Base-by-base conservation (phyloP, 2,797 vertebrate species). In the Neoniphon sammara region DNA sequence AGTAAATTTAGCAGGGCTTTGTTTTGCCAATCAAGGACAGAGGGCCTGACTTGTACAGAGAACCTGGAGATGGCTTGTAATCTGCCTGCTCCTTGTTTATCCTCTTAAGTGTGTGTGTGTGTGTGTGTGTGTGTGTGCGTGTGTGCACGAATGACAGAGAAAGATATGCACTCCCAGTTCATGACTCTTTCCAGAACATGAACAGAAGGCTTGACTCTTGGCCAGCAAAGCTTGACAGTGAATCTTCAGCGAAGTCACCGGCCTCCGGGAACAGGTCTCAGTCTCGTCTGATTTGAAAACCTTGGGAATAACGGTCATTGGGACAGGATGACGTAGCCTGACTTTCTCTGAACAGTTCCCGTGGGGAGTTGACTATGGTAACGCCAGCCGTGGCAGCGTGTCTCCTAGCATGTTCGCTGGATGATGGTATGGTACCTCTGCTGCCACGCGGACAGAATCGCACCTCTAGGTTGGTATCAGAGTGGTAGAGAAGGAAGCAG, bases 391-490 rank as follows among this genome's bases (percentile, higher is more conserved):
- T 79, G 64, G 66, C 84, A 63, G 30, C 78, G 68, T 42, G 46
- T 68, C 70, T 30, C 73, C 80, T 87, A 95, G 90, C 92, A 95
- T 95, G 94, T 90, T 86, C 53, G 57, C 70, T 92, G 91, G 94
- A 96, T 92, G 92, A 96, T 97, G 95, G 91, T 97, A 94, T 96
- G 95, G 94, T 94, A 94, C 89, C 92, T 92, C 91, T 97, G 94
- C 93, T 96, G 95, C 90, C 93, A 95, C 49, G 93, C 95, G 91
- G 94, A 93, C 70, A 96, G 93, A 95, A 94, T 96, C 71, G 91
- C 91, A 81, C 95, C 95, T 83, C 58, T 96, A 95, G 95, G 95
- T 97, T 87, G 93, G 95, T 93, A 90, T 64, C n/a, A 9, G 49
- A 23, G 36, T 6, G 11, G 20, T 66, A 15, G 21, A 74, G 6